Percentiles rank a stretch among this genome's conserved stretches.
Evolutionary conservation across 1,140 invertebrate genomes (phyloP).

Genomic region (Plectus sambesii): DNA sequence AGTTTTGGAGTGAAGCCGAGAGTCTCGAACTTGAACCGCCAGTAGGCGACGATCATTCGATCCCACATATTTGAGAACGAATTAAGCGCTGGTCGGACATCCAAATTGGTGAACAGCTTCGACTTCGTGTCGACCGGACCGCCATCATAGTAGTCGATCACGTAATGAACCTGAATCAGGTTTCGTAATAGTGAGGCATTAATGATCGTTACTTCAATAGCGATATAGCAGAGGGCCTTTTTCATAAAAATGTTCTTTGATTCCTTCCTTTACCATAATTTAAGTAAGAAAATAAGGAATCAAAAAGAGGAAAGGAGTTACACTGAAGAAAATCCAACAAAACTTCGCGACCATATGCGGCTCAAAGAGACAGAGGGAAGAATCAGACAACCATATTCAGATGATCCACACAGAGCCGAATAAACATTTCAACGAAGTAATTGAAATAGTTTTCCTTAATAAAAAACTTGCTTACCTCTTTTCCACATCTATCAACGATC

Average conservation of each 20-base stretch:
- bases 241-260: too few species aligned
- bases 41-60: slow-evolving; percentile 83
- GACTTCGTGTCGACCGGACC: slow-evolving; percentile 65
- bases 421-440: slow-evolving; percentile 7
- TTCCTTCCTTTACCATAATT: too few species aligned
- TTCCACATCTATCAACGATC: slow-evolving; percentile 95
- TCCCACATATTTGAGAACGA: slow-evolving; percentile 85
- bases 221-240: too few species aligned
- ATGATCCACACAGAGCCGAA: slow-evolving; percentile 1
- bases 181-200: too few species aligned
- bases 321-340: too few species aligned
- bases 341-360: too few species aligned
- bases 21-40: slow-evolving; percentile 55
- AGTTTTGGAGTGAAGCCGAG: slow-evolving; percentile 32
- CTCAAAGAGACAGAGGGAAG: too few species aligned
- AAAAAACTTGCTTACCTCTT: slow-evolving; percentile 64
- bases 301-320: too few species aligned
- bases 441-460: slow-evolving; percentile 3
- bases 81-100: slow-evolving; percentile 94
- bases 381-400: slow-evolving; percentile 11
- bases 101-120: slow-evolving; percentile 74
- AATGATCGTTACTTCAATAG: too few species aligned
- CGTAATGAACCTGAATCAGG: slow-evolving; percentile 61
- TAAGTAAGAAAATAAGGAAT: too few species aligned
- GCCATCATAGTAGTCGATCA: slow-evolving; percentile 98